Conservation (phyloP, 1,140 invertebrate species). For the Lepidurus packardi region DNA sequence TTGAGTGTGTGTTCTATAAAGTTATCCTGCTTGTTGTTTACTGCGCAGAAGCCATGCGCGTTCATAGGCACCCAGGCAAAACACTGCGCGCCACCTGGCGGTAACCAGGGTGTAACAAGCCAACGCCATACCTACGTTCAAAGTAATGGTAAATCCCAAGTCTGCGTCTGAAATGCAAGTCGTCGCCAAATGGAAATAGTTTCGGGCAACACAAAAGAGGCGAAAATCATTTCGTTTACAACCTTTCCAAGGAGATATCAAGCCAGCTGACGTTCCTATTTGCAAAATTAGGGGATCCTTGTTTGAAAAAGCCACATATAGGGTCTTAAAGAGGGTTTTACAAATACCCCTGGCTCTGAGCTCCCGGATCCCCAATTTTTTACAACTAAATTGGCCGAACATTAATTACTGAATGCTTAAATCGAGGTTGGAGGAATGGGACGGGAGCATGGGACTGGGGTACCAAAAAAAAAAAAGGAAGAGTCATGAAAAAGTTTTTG, state of each 20-base stretch:
- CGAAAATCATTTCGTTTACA: neutral
- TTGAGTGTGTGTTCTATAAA: too few relatives aligned
- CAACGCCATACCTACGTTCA: neutral
- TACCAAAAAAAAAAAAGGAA: neutral
- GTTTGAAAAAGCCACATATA: neutral
- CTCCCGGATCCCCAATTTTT: neutral
- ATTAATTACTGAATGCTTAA: constrained; percentile 2
- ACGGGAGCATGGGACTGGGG: neutral
- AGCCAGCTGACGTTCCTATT: constrained; percentile 14
- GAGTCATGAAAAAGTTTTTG: neutral
- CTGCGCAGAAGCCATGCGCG: too few relatives aligned
- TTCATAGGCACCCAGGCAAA: too few relatives aligned
- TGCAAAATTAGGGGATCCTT: neutral
- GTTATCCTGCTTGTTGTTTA: too few relatives aligned
- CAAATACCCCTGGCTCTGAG: neutral
- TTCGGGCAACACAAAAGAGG: neutral
- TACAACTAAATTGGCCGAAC: constrained; percentile 10
- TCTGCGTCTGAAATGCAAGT: neutral
- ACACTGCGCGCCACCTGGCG: too few relatives aligned
- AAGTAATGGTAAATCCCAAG: neutral
- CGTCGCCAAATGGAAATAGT: neutral
- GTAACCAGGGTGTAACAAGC: too few relatives aligned
- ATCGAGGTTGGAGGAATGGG: neutral
- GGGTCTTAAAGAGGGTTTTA: neutral
- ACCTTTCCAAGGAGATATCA: neutral